A percentile compares a stretch with the other conserved stretches of the same genome.
Conservation (phyloP, 2,888 invertebrate genomes). For the Dasypolia templi region DNA sequence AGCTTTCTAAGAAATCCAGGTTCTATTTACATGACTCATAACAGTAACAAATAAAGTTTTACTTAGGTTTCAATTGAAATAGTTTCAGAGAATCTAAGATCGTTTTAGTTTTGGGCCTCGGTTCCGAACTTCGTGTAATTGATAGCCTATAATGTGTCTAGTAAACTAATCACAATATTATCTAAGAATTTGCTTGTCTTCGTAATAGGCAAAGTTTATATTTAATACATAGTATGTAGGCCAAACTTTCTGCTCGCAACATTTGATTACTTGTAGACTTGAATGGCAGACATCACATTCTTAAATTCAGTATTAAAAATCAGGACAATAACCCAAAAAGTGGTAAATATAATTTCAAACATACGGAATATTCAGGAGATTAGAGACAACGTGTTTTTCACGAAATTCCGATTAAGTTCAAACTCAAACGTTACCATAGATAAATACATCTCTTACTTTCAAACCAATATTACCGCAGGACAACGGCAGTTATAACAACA, state of each 20-base stretch:
- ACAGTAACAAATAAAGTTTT: neutral
- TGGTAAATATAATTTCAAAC: neutral
- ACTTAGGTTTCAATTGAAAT: constrained; percentile 40
- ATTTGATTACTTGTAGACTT: neutral
- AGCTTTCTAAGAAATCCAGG: neutral
- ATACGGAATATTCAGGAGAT: neutral
- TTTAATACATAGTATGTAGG: constrained; percentile 3
- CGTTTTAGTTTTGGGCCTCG: constrained; percentile 26
- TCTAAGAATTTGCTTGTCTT: constrained; percentile 24
- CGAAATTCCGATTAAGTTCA: neutral
- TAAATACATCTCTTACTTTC: neutral
- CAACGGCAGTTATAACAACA: neutral
- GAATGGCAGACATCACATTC: neutral
- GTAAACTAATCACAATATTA: constrained; percentile 5
- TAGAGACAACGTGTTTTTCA: neutral
- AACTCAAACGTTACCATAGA: neutral
- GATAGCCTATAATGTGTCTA: neutral
- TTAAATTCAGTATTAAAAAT: neutral
- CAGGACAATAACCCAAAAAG: neutral
- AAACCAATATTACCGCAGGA: neutral
- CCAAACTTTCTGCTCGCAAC: neutral
- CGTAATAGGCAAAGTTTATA: constrained; percentile 16
- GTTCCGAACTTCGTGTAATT: constrained; percentile 5
- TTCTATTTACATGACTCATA: neutral
- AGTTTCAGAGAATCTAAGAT: constrained; percentile 26